Conservation (phyloP, 2,888 invertebrate species). For the Pomacea canaliculata region DNA sequence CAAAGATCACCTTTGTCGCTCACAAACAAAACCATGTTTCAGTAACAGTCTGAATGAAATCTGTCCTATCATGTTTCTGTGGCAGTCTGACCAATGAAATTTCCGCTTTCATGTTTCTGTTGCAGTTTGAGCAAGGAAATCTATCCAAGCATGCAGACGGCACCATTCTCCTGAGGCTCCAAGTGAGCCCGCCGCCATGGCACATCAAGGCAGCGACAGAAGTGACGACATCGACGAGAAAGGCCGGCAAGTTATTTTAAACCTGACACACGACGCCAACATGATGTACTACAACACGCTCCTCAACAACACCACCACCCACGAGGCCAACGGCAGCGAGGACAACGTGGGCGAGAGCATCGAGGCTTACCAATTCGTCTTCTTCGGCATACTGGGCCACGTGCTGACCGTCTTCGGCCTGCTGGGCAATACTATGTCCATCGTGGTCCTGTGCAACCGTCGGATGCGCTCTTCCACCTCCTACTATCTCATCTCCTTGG, state of each 20-base stretch:
- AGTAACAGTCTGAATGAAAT: no score
- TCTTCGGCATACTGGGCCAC: constrained; percentile 90
- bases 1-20: no score
- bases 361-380: constrained; percentile 73
- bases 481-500: constrained; percentile 91
- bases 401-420: constrained; percentile 83
- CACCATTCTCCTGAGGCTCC: no score
- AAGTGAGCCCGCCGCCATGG: not conserved
- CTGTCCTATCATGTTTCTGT: no score
- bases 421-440: constrained; percentile 64
- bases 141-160: no score
- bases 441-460: constrained; percentile 72
- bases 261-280: constrained; percentile 9
- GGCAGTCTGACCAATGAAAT: no score
- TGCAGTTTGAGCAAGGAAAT: no score
- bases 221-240: not conserved
- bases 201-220: not conserved
- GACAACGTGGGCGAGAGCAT: constrained; percentile 7
- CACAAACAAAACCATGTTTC: no score
- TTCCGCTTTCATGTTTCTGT: no score
- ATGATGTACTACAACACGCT: constrained; percentile 5
- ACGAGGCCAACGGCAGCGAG: not conserved
- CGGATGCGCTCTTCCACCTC: constrained; percentile 97
- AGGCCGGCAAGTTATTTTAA: not conserved
- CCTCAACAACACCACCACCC: constrained; percentile 1